A percentile compares a stretch with the other conserved stretches of the same genome.
Evolutionary conservation across 1,140 invertebrate genomes (phyloP).

Genomic region (Drosophila mojavensis): DNA sequence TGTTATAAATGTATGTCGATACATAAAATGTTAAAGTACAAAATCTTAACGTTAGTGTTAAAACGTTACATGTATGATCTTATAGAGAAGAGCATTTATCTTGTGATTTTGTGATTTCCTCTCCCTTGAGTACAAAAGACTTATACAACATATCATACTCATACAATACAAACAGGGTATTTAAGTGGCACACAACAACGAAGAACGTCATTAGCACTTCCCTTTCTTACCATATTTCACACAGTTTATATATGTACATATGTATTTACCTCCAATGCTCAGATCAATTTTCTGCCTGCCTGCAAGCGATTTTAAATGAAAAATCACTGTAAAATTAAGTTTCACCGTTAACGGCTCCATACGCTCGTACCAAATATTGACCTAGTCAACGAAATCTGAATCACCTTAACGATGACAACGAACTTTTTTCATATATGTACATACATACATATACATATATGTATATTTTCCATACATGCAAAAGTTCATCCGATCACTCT

Average conservation of each 20-base stretch:
- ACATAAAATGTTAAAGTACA: too few relatives aligned
- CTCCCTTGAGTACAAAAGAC: background rate
- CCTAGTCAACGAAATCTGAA: conserved; percentile 71
- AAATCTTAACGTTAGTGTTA: too few relatives aligned
- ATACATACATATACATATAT: too few relatives aligned
- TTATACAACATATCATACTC: background rate
- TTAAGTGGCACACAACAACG: conserved; percentile 1
- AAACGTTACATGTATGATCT: too few relatives aligned
- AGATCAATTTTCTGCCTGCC: conserved; percentile 51
- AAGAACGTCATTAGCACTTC: background rate
- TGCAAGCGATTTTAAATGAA: conserved; percentile 35
- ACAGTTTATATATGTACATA: background rate
- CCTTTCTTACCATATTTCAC: background rate
- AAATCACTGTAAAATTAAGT: conserved; percentile 57
- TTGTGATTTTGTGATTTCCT: background rate
- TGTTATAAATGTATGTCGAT: too few relatives aligned
- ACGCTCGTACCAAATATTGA: conserved; percentile 58
- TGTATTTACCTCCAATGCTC: background rate
- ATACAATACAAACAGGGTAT: background rate
- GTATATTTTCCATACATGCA: background rate
- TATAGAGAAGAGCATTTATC: too few relatives aligned
- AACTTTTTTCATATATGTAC: conserved; percentile 16
- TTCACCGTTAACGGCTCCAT: conserved; percentile 61
- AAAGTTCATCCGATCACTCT: conserved; percentile 9
- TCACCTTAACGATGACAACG: conserved; percentile 13